phyloP scores from a whole-genome alignment of 2,113 vertebrate species.

The Phasianus colchicus region DNA sequence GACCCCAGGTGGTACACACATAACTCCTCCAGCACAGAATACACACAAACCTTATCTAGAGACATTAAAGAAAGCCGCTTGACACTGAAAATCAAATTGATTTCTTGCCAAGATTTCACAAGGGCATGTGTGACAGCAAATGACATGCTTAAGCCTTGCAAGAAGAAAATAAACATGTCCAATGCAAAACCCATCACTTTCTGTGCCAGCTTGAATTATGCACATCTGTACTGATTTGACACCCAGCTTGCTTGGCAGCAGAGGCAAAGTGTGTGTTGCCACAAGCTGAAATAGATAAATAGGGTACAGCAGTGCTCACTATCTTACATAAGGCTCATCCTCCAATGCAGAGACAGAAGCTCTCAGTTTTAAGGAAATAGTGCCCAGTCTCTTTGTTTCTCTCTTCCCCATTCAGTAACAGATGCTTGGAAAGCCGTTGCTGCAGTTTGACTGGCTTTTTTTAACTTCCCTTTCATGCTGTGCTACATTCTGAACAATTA shows the following conservation, averaged over 20 bases:
- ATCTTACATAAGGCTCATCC: neutral
- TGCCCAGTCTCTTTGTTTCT: neutral
- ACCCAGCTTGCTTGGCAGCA: slow-evolving; percentile 57
- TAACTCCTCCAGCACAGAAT: slow-evolving; percentile 49
- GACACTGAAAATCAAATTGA: slow-evolving; percentile 78
- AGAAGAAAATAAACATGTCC: slow-evolving; percentile 78
- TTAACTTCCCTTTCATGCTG: neutral
- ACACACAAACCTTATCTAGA: slow-evolving; percentile 68
- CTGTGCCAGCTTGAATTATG: slow-evolving; percentile 76
- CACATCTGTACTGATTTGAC: slow-evolving; percentile 75
- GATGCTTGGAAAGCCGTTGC: neutral
- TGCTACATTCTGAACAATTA: neutral
- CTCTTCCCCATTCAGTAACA: fast-evolving
- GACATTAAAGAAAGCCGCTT: slow-evolving; percentile 75
- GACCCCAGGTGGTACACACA: slow-evolving; percentile 61
- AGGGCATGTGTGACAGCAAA: slow-evolving; percentile 76
- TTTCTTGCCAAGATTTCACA: slow-evolving; percentile 82
- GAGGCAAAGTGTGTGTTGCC: slow-evolving; percentile 20
- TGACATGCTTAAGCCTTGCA: slow-evolving; percentile 77
- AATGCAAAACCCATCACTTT: slow-evolving; percentile 75
- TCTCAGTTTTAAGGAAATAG: neutral
- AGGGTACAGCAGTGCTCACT: neutral
- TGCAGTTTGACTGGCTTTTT: neutral
- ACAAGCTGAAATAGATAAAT: slow-evolving; percentile 65
- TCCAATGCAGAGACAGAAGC: neutral